phyloP scores from a whole-genome alignment of 2,113 vertebrate genomes.

The Entelurus aequoreus region DNA sequence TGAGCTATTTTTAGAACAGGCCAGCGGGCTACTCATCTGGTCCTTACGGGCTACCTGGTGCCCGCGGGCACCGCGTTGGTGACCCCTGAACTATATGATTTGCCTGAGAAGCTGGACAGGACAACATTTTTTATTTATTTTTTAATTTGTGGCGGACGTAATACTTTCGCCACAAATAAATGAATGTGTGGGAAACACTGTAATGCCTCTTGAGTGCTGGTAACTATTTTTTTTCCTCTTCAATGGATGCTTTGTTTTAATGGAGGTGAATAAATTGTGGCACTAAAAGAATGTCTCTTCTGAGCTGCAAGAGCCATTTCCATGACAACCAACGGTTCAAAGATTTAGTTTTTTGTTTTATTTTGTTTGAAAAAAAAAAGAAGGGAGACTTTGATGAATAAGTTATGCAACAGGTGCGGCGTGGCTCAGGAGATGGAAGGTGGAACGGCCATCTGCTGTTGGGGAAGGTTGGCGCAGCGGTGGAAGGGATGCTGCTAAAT shows the following conservation, averaged over 20 bases:
- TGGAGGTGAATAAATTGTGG: constrained; percentile 1
- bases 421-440: background rate
- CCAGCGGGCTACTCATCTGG: too few species aligned
- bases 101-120: too few species aligned
- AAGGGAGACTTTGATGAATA: background rate
- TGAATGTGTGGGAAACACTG: too few species aligned
- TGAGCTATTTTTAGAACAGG: too few species aligned
- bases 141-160: too few species aligned
- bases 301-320: background rate
- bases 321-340: constrained; percentile 11
- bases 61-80: too few species aligned
- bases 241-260: background rate
- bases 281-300: background rate
- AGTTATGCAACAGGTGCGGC: constrained; percentile 1
- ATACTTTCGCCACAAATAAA: too few species aligned
- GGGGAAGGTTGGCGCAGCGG: background rate
- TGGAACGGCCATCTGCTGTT: constrained; percentile 1
- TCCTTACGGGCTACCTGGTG: too few species aligned
- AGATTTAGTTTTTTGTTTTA: background rate
- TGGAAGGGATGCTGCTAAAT: background rate
- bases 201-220: background rate
- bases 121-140: too few species aligned
- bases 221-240: background rate
- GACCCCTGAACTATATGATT: too few species aligned
- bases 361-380: too few species aligned